Evolutionary conservation across 1,140 invertebrate species (phyloP), one percentile per base, ranked within the genome.

Genomic region (Amyelois transitella): DNA sequence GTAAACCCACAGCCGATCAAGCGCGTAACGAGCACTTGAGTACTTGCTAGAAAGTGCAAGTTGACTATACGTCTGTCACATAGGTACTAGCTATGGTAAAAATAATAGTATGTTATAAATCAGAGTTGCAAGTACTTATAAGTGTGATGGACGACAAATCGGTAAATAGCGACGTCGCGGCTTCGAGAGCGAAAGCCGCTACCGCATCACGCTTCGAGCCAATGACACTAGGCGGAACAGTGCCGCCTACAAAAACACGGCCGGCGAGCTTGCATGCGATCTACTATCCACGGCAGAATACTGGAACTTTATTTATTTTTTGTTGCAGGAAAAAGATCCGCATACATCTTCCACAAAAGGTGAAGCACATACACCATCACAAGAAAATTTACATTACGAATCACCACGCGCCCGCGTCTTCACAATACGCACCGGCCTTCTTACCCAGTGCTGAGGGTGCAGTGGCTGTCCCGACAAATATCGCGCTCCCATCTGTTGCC

Each of bases 251-350:
- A 62, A 54, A 62, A 57, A 58, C 43, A 28, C 17, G 7, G 55
- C 53, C 49, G 58, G 60, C 24, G 44, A 61, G 65, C 73, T 66
- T 69, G 72, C 74, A 76, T 73, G 76, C 76, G 64, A 79, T 66
- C 22, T 51, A 63, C 55, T 45, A 47, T 45, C 25, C 49, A 55
- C 24, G 43, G 66, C 28, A 51, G 25, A 55, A 63, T 64, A 60
- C 52, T 62, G 47, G 12, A 60, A 71, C 55, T 65, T 21, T 64
- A 68, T 63, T 69, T 81, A 73, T 70, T 52, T 76, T 63, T 86
- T 86, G 79, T 88, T 86, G 25, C 86, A 89, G 88, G 69, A 89
- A 89, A 77, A 89, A 89, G 66, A 88, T 89, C 65, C 86, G 88
- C 66, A 89, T 89, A 77, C 86, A 89, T 76, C 81, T 88, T 79